Conservation (phyloP, 2,113 vertebrate species). For the Phylloscopus whistleri region DNA sequence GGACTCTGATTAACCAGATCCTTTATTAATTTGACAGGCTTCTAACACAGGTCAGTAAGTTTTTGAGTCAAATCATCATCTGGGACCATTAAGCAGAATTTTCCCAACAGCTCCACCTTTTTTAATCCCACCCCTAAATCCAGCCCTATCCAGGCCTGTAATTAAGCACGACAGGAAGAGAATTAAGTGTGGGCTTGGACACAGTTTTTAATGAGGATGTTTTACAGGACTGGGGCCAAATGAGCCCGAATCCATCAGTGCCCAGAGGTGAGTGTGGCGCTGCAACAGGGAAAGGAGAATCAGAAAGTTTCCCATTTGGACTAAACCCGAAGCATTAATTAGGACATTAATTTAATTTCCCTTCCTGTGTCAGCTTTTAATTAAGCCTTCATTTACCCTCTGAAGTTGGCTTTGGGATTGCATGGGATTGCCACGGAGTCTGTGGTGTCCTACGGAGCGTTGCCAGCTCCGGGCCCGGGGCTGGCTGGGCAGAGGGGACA, state of each 20-base stretch:
- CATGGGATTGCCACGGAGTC: background rate
- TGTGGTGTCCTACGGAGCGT: accelerated
- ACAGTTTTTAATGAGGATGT: background rate
- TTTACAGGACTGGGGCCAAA: constrained; percentile 49
- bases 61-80: background rate
- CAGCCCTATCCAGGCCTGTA: background rate
- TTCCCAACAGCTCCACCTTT: background rate
- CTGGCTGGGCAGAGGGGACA: background rate
- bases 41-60: no score
- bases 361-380: constrained; percentile 28
- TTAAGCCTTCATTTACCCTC: background rate
- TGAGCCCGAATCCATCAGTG: background rate
- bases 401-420: background rate
- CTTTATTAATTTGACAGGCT: no score
- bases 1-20: background rate
- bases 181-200: background rate
- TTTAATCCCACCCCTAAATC: background rate
- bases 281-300: background rate
- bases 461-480: accelerated
- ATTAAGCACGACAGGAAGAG: background rate
- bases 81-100: background rate
- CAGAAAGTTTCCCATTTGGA: background rate
- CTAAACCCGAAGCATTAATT: constrained; percentile 8
- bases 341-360: constrained; percentile 37
- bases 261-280: background rate